A percentile compares a stretch with the other conserved stretches of the same genome.
Evolutionary conservation across 2,888 invertebrate species (phyloP).

Genomic region (Diadegma fenestrale): DNA sequence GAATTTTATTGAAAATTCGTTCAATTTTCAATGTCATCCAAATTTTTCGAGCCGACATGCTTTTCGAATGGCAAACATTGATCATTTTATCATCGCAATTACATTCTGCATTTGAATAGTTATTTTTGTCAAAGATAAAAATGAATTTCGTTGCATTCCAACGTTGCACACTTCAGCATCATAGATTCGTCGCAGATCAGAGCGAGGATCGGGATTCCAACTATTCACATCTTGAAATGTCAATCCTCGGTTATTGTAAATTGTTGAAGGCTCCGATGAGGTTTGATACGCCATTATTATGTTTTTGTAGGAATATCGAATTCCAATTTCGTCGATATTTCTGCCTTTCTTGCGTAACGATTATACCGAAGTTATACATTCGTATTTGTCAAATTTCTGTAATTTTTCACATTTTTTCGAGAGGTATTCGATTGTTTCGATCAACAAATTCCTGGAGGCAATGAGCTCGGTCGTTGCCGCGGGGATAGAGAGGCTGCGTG

Average conservation of each 20-base stretch:
- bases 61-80: too few relatives aligned
- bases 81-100: too few relatives aligned
- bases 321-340: not conserved
- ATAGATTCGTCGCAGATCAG: constrained; percentile 10
- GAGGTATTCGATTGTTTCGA: not conserved
- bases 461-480: not conserved
- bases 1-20: too few relatives aligned
- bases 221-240: constrained; percentile 7
- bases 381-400: not conserved
- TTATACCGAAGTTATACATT: not conserved
- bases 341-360: not conserved
- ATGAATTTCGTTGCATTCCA: too few relatives aligned
- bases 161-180: too few relatives aligned
- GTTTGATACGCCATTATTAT: not conserved
- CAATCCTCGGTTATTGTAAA: not conserved
- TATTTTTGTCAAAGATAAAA: too few relatives aligned
- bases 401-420: not conserved
- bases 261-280: not conserved
- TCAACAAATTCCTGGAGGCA: not conserved
- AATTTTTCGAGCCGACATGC: too few relatives aligned
- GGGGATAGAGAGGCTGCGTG: constrained; percentile 36
- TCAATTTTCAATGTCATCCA: too few relatives aligned
- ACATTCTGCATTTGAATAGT: too few relatives aligned
- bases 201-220: not conserved
- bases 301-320: not conserved